Conservation (phyloP, 37 sponge, comb jelly and placozoan species). For the Mnemiopsis leidyi region DNA sequence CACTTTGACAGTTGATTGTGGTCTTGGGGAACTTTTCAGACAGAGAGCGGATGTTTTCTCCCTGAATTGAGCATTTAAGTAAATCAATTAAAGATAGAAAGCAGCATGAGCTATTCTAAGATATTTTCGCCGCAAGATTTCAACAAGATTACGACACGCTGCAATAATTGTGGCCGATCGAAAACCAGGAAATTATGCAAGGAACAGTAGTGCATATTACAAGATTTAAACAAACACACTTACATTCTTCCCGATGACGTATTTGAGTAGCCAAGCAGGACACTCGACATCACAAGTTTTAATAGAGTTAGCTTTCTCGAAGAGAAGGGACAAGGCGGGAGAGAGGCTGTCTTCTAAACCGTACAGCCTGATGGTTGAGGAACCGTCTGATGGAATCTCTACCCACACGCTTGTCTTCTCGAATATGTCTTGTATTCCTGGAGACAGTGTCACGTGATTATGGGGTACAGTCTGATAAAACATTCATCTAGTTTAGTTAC, state of each 20-base stretch:
- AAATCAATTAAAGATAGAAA: no score
- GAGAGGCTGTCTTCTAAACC: conserved; percentile 87
- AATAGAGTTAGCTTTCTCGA: conserved; percentile 71
- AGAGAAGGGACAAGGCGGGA: conserved; percentile 79
- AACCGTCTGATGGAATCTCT: conserved; percentile 75
- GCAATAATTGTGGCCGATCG: no score
- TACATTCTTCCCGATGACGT: conserved; percentile 50
- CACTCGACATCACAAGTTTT: conserved; percentile 3
- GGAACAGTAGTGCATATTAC: no score
- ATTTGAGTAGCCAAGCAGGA: conserved; percentile 42
- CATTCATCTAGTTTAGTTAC: no score
- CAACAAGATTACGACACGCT: no score
- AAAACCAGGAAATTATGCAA: no score
- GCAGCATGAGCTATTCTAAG: no score
- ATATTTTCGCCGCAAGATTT: no score
- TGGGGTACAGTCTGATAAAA: no score
- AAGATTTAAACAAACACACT: no score
- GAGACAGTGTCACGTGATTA: no score
- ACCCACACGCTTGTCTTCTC: conserved; percentile 76
- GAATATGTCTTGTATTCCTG: conserved; percentile 29
- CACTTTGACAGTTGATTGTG: conserved; percentile 26
- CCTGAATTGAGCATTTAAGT: no score
- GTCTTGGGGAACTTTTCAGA: conserved; percentile 22
- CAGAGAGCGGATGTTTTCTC: conserved; percentile 17
- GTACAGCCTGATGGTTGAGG: conserved; percentile 81